These are phyloP conservation scores for Zosterops pallidus DNA, from an alignment of 2,113 vertebrate genomes.

Conservation along the genomic window DNA sequence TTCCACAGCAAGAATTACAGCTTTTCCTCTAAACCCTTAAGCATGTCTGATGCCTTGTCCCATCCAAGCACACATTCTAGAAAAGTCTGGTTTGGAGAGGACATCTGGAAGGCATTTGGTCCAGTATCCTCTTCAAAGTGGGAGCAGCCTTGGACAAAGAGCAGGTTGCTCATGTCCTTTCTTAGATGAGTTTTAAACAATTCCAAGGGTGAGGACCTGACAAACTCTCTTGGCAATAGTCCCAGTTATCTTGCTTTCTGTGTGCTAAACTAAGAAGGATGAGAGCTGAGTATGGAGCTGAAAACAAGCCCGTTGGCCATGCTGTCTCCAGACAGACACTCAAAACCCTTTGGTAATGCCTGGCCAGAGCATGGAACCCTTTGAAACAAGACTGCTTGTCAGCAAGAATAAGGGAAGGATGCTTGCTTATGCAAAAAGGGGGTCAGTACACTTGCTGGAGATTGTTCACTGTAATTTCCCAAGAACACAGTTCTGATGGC, in stretches of 20 bases:
- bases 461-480: neutral
- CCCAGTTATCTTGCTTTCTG: neutral
- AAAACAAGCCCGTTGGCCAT: neutral
- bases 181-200: neutral
- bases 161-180: neutral
- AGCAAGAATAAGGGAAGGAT: neutral
- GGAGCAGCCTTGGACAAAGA: neutral
- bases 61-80: neutral
- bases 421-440: neutral
- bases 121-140: neutral
- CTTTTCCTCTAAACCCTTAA: neutral
- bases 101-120: neutral
- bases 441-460: neutral
- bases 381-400: neutral
- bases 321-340: neutral
- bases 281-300: neutral
- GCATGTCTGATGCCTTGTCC: neutral
- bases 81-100: neutral
- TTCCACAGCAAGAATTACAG: neutral
- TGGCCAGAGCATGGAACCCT: neutral
- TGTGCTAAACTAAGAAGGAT: neutral
- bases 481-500: neutral
- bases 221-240: neutral
- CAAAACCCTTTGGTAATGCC: neutral
- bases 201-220: neutral